Evolutionary conservation across 1,140 invertebrate genomes (phyloP), one percentile per base, ranked within the genome.

Genomic region (Drosophila sulfurigaster): DNA sequence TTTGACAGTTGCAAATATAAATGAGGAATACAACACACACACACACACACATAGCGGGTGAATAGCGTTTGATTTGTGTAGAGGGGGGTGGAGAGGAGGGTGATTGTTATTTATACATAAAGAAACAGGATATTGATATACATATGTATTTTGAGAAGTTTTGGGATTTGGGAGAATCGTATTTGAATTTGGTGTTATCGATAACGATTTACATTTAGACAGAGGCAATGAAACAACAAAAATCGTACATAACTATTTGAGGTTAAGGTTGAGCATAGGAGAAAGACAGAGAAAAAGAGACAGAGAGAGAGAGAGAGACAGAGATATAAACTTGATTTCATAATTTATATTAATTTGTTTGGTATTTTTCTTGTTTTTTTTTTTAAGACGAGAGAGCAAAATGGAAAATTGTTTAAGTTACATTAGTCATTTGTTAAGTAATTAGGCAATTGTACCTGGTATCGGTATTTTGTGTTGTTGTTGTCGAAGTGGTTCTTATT

Each of bases 381-480:
- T 75, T 67, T 75, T n/a, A n/a, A 67, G 73, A 71, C 79, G 79
- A 88, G 76, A 87, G 80, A 88, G 80, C 73, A 89, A 82, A 89
- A 88, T 79, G 77, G 79, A 82, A 80, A 87, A 60, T 81, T 78
- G 48, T 60, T 66, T 41, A 41, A 13, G 35, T 38, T 51, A 30
- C 10, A 32, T 57, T 6, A 56, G 30, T 72, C 49, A 25, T 72
- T 72, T 69, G 35, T 77, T 75, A 68, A 82, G 75, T 74, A 77
- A 79, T 54, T 51, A 81, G 78, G 65, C 74, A 65, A 78, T 75
- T 85, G 72, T 89, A 89, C 85, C 85, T 89, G 85, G 85, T 89
- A 89, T 89, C 85, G 71, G 85, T 89, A 89, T 89, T 83, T 71
- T 74, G 85, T 89, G 85, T 89, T 89, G 86, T 86, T 89, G 85